Evolutionary conservation across 2,113 vertebrate genomes (phyloP), one percentile per base, ranked within the genome.

Genomic region (Brachionichthys hirsutus): DNA sequence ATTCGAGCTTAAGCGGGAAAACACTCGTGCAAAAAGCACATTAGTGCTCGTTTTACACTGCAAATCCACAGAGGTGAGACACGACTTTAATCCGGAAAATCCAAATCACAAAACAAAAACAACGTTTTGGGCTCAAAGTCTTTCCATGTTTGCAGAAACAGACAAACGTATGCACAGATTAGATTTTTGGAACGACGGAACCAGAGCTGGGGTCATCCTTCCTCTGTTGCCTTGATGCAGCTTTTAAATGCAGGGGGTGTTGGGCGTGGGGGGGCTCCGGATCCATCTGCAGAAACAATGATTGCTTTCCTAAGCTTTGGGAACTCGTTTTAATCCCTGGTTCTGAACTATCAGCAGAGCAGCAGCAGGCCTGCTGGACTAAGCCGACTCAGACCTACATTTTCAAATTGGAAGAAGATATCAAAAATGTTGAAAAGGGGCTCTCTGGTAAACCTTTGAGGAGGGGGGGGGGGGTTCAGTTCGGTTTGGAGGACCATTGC

Each of bases 251-350:
- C 83, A 86, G 22, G 2, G 67, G n/a, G n/a, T n/a, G n/a, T n/a
- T n/a, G n/a, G n/a, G n/a, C n/a, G n/a, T n/a, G n/a, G n/a, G n/a
- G n/a, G 67, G 14, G 15, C 11, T 36, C 16, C 6, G 41, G 52
- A 42, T 87, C 76, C 61, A 85, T 79, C 79, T 85, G 73, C 59
- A 87, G 63, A 70, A 77, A 86, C 86, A 89, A 87, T 81, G 82
- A 89, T 85, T 87, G 81, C 84, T 84, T 82, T 73, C 61, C 64
- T 89, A 89, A 89, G 88, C 85, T 90, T 88, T 80, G 52, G 62
- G 65, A 74, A 87, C 85, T 80, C 63, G 11, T 57, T 78, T 89
- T 88, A 78, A 89, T 88, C 85, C 82, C 73, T 78, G 59, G 55
- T 79, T 74, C 78, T 77, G 78, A 88, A 81, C 89, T 60, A 85